Base-by-base conservation (phyloP, 1,140 invertebrate genomes). In the Lethrus apterus region DNA sequence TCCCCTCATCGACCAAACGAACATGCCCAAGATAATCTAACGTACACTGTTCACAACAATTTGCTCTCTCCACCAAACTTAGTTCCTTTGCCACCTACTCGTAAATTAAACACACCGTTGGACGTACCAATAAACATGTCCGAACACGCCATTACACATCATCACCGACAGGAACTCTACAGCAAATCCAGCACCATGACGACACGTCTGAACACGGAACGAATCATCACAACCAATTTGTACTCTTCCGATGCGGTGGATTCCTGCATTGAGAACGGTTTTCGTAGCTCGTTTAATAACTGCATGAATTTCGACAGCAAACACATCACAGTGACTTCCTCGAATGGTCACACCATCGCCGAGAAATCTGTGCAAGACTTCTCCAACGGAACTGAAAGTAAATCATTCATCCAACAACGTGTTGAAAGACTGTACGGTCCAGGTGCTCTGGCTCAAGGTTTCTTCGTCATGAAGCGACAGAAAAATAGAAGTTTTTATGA, bases 351-450 rank as follows among this genome's bases (percentile, higher is more conserved):
- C 17, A 54, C 51, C 17, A 26, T 64, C 47, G 34, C 53, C 3
- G 70, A 71, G 44, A 66, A 63, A 0, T 66, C 64, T 11, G 40
- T 50, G 8, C 32, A 44, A 31, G 59, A 65, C 7, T 34, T 24
- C 8, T 55, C 57, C 0, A 59, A 38, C 42, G 52, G 54, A 23
- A 46, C 55, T 10, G 76, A 77, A 33, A 77, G 78, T 54, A 84
- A 83, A 58, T 91, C 88, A 21, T 88, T 92, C 51, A 89, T 93
- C 20, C 83, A 92, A 62, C 86, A 91, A 61, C 74, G 87, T 24
- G 87, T 93, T 1, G 89, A 93, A 59, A 72, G 88, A 45, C 65
- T 93, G 0, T 93, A 91, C 64, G 89, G 89, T 0, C 85, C 86
- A 0, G 84, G 86, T 17, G 86, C 87, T 9, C 59, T 89, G 4